phyloP scores from a whole-genome alignment of 2,113 vertebrate genomes.

The Piliocolobus tephrosceles region DNA sequence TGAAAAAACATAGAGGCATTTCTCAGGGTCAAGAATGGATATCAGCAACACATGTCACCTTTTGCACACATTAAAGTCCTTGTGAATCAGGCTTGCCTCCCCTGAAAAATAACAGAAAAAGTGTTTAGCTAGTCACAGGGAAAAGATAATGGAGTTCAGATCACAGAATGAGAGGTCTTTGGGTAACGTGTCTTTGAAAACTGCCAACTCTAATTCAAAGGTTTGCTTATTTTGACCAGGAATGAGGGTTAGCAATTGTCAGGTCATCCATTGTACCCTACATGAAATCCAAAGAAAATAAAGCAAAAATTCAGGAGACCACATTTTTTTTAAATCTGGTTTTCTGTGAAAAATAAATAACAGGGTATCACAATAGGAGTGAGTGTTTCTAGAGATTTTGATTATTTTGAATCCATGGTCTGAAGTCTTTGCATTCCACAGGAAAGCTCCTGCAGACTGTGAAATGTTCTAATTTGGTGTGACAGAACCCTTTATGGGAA shows the following conservation, averaged over 20 bases:
- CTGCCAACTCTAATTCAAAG: neutral
- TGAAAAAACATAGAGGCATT: neutral
- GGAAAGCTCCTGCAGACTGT: neutral
- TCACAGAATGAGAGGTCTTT: neutral
- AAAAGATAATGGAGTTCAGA: neutral
- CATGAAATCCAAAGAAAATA: slow-evolving; percentile 60
- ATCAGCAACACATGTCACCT: slow-evolving; percentile 24
- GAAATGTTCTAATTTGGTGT: slow-evolving; percentile 32
- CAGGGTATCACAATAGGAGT: slow-evolving; percentile 30
- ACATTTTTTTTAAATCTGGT: neutral
- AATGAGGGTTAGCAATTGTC: neutral
- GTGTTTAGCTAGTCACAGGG: neutral
- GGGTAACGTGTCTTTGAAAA: neutral
- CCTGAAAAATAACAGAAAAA: neutral
- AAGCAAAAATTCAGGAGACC: slow-evolving; percentile 29
- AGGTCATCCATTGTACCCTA: neutral
- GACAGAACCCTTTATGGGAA: neutral
- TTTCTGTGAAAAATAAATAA: slow-evolving; percentile 43
- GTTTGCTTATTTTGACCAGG: slow-evolving; percentile 44
- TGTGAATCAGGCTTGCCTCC: neutral
- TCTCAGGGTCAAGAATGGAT: slow-evolving; percentile 42
- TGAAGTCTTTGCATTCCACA: slow-evolving; percentile 59
- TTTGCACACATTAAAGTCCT: slow-evolving; percentile 28
- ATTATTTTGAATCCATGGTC: slow-evolving; percentile 49
- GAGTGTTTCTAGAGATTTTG: slow-evolving; percentile 31